These are phyloP conservation scores for Cirrhinus molitorella DNA, from an alignment of 2,797 vertebrate species.

Conservation along the genomic window DNA sequence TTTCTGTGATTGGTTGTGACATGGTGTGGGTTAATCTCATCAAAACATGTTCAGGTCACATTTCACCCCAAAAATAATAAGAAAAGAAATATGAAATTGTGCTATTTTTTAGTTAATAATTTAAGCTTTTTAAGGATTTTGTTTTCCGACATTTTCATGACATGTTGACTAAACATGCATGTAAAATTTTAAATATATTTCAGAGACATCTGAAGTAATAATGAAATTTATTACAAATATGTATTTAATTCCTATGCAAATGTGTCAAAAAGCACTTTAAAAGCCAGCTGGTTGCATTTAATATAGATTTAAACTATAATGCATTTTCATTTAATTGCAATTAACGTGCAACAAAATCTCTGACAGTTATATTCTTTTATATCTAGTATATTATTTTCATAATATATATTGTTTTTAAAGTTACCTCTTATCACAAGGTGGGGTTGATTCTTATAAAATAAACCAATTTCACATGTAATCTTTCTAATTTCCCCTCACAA, in stretches of 20 bases:
- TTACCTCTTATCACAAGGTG: not conserved
- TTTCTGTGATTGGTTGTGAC: slow-evolving; percentile 6
- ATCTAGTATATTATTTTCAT: not conserved
- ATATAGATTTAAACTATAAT: not conserved
- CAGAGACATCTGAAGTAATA: not conserved
- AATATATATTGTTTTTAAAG: not conserved
- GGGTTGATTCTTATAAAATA: not conserved
- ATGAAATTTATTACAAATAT: not conserved
- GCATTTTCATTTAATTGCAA: not conserved
- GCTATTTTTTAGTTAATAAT: not conserved
- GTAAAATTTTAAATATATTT: not conserved
- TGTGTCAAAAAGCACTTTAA: not conserved
- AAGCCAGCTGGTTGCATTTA: not conserved
- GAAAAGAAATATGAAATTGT: not conserved
- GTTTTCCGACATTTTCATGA: not conserved
- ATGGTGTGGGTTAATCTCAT: not conserved
- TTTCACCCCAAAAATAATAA: not conserved
- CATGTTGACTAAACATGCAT: not conserved
- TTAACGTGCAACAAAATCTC: not conserved
- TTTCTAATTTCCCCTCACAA: not conserved
- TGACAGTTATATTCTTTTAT: not conserved
- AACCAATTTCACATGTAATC: not conserved
- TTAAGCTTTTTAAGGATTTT: not conserved
- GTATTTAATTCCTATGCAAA: not conserved
- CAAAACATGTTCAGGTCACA: not conserved